Conservation (phyloP, 53 echinoderm and acorn worm species). For the Echinarachnius parma region DNA sequence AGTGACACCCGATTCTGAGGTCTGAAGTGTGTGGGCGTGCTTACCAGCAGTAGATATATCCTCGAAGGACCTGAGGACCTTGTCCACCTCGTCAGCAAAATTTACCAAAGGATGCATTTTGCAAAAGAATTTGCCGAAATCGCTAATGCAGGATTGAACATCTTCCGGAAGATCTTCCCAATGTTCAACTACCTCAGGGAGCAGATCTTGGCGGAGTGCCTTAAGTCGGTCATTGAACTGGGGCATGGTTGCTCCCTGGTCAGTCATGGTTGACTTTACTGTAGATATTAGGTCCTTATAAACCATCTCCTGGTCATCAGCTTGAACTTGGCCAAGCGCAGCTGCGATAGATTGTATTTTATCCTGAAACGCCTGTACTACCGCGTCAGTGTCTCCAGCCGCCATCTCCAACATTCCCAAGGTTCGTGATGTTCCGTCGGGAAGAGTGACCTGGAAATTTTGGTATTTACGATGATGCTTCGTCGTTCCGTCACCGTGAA, state of each 20-base stretch:
- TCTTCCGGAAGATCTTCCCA: slow-evolving; percentile 44
- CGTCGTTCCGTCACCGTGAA: slow-evolving; percentile 25
- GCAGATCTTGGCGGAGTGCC: slow-evolving; percentile 11
- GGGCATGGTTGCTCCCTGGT: slow-evolving; percentile 67
- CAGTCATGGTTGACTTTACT: slow-evolving; percentile 57
- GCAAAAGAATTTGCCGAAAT: slow-evolving; percentile 55
- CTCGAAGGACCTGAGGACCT: slow-evolving; percentile 45
- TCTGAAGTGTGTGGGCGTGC: background rate
- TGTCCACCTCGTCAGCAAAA: slow-evolving; percentile 56
- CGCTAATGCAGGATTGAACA: background rate
- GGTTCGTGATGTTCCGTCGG: slow-evolving; percentile 31
- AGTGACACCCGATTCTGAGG: slow-evolving; percentile 5
- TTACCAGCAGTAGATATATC: slow-evolving; percentile 4
- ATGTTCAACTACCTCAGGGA: slow-evolving; percentile 49
- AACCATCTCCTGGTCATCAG: background rate
- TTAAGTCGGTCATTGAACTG: slow-evolving; percentile 42
- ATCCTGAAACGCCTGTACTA: slow-evolving; percentile 36
- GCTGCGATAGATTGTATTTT: slow-evolving; percentile 37
- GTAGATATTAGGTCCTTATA: slow-evolving; percentile 42
- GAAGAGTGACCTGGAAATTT: slow-evolving; percentile 52
- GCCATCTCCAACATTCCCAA: slow-evolving; percentile 30
- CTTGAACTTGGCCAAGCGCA: background rate
- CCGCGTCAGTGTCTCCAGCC: slow-evolving; percentile 32
- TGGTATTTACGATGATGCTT: slow-evolving; percentile 36
- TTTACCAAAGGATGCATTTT: slow-evolving; percentile 65